Evolutionary conservation across 1,140 invertebrate species (phyloP), one percentile per base, ranked within the genome.

Genomic region (Maconellicoccus hirsutus): DNA sequence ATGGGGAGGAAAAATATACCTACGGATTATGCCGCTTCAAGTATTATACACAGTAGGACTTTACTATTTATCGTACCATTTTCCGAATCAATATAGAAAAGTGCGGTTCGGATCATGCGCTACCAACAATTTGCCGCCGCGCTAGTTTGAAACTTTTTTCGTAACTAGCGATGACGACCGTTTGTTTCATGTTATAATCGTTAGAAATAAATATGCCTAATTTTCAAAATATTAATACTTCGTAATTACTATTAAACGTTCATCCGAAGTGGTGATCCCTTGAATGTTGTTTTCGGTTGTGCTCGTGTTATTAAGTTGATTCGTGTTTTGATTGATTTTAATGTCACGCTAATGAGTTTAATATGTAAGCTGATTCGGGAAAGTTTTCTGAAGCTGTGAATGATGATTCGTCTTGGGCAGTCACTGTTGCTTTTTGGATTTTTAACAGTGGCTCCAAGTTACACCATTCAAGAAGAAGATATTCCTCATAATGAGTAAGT

Each of bases 401-500:
- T 66, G 61, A 66, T 66, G 61, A 26, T 66, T 66, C 61, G 61
- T 23, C 61, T 66, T 23, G 61, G 25, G 61, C 25, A 26, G 21
- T 66, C 61, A 26, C 25, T 23, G 61, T 26, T 66, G 19, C 25
- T 66, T 66, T 26, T 66, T 66, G 61, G 61, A 66, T 66, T 66
- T 25, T 16, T 66, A 26, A 26, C 61, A 26, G 22, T 66, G 61
- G 25, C 25, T 66, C 61, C 61, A 66, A 66, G 25, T 25, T 66
- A 26, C 16, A 25, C 22, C 6, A 23, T 66, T 23, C 61, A 66
- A 66, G 61, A 66, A 23, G 61, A 66, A 19, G 61, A 66, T 23
- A 66, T 66, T 23, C 61, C 61, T 25, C 61, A 66, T 26, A 66
- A 66, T 26, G 61, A 66, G 61, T 66, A 25, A 23, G 61, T 66